Conservation (phyloP, 2,888 invertebrate genomes). For the Dichetophora obliterata region DNA sequence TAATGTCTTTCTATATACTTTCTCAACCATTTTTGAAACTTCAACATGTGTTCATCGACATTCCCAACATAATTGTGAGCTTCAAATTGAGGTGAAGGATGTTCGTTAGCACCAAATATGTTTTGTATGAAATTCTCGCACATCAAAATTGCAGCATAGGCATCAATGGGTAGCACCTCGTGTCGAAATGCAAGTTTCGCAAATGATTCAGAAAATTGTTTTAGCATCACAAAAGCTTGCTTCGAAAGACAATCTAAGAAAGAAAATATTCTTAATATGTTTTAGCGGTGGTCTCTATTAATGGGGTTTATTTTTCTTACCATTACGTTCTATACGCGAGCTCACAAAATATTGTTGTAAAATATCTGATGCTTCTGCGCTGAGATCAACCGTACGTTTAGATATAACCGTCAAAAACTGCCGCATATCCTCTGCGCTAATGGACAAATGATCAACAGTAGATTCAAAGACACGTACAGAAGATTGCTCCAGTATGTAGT, state of each 20-base stretch:
- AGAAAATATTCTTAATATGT: conserved; percentile 9
- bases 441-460: conserved; percentile 57
- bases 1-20: conserved; percentile 55
- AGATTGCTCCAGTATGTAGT: conserved; percentile 59
- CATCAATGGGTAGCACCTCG: conserved; percentile 62
- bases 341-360: conserved; percentile 71
- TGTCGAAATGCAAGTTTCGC: conserved; percentile 64
- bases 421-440: conserved; percentile 61
- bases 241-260: conserved; percentile 62
- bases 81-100: conserved; percentile 58
- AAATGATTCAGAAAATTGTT: conserved; percentile 66
- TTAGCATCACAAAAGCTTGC: conserved; percentile 60
- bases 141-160: conserved; percentile 62
- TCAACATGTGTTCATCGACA: conserved; percentile 60
- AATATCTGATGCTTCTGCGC: conserved; percentile 63
- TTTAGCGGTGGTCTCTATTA: no score
- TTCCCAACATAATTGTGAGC: conserved; percentile 56
- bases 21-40: conserved; percentile 62
- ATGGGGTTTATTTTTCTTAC: conserved; percentile 53
- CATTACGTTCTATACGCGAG: conserved; percentile 66
- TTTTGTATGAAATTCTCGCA: conserved; percentile 62
- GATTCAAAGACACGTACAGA: conserved; percentile 45
- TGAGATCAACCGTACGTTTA: conserved; percentile 55
- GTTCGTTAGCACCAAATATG: conserved; percentile 56
- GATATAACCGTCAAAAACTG: conserved; percentile 56